phyloP scores from a whole-genome alignment of 1,140 invertebrate species.

The Drosophila baimaii region DNA sequence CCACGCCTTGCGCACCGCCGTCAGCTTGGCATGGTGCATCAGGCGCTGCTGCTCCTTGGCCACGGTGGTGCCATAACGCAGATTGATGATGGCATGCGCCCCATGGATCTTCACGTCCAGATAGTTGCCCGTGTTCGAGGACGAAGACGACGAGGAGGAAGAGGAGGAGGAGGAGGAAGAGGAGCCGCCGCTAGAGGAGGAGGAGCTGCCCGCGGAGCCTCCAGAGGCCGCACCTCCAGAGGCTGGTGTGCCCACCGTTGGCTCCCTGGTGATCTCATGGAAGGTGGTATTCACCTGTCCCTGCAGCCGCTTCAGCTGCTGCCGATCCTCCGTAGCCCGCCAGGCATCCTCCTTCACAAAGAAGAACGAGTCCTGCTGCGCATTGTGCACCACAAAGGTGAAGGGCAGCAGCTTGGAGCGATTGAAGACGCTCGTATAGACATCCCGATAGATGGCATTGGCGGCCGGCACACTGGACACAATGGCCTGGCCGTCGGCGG shows the following conservation, averaged over 20 bases:
- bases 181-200: conserved; percentile 14
- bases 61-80: conserved; percentile 94
- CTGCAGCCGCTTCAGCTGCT: conserved; percentile 93
- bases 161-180: conserved; percentile 15
- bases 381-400: conserved; percentile 94
- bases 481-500: conserved; percentile 91
- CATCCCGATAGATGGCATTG: conserved; percentile 94
- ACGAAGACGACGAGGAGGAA: conserved; percentile 2
- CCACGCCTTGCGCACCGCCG: conserved; percentile 96
- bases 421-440: conserved; percentile 97
- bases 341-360: conserved; percentile 96
- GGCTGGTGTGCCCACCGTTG: conserved; percentile 52
- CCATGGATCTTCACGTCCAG: conserved; percentile 95
- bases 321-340: conserved; percentile 94
- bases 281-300: conserved; percentile 97
- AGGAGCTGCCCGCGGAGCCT: conserved; percentile 11
- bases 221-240: background rate
- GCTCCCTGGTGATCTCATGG: conserved; percentile 91
- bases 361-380: conserved; percentile 96
- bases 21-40: conserved; percentile 93
- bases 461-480: conserved; percentile 94
- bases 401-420: conserved; percentile 94
- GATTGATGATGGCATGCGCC: conserved; percentile 91
- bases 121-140: conserved; percentile 84
- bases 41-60: conserved; percentile 94